Conservation (phyloP, 2,113 vertebrate species). For the Microcebus ravelobensis region DNA sequence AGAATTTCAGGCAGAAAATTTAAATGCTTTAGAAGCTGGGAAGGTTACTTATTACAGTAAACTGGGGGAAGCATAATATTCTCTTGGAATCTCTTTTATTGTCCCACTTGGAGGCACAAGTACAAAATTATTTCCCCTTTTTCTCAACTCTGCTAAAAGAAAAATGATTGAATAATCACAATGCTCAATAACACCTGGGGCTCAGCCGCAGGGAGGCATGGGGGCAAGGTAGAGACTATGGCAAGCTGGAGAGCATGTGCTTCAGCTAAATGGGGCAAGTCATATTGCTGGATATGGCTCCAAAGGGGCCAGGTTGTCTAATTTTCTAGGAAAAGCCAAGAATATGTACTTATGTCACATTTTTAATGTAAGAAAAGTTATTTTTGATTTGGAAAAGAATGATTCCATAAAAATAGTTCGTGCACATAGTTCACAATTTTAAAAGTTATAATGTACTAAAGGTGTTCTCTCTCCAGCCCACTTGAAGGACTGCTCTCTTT, state of each 20-base stretch:
- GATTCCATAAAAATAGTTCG: neutral
- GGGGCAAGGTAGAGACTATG: neutral
- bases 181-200: neutral
- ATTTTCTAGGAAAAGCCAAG: neutral
- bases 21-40: neutral
- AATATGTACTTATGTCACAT: neutral
- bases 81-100: neutral
- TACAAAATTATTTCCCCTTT: no score
- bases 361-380: neutral
- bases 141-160: neutral
- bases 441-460: neutral
- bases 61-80: neutral
- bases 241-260: neutral
- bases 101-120: neutral
- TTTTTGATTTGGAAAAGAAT: slow-evolving; percentile 1
- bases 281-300: neutral
- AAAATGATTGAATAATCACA: neutral
- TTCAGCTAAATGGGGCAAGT: neutral
- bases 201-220: neutral
- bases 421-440: neutral
- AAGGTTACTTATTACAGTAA: neutral
- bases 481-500: neutral
- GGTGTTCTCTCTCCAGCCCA: neutral
- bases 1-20: neutral
- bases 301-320: neutral